Conservation (phyloP, 2,113 vertebrate species). For the Elephantulus edwardii region DNA sequence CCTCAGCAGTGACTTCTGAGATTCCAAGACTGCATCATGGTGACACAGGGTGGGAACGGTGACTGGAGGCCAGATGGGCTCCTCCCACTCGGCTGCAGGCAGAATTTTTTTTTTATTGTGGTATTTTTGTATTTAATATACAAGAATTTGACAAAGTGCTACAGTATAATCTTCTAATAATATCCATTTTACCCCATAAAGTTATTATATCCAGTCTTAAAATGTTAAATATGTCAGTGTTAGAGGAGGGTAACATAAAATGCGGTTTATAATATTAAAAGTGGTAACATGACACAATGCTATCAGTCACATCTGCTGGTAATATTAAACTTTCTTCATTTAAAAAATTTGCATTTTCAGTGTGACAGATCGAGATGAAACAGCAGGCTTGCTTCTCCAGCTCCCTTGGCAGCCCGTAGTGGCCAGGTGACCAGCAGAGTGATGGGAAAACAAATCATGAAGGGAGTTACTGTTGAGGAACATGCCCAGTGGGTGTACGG, state of each 20-base stretch:
- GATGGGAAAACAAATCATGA: slow-evolving; percentile 74
- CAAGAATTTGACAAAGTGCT: slow-evolving; percentile 83
- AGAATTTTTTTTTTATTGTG: slow-evolving; percentile 57
- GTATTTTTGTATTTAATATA: slow-evolving; percentile 83
- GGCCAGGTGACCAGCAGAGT: slow-evolving; percentile 55
- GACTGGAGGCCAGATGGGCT: fast-evolving
- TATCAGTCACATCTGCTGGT: slow-evolving; percentile 80
- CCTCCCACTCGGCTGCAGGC: slow-evolving; percentile 44
- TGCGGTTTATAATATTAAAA: slow-evolving; percentile 84
- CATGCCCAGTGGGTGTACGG: slow-evolving; percentile 62
- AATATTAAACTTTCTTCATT: slow-evolving; percentile 80
- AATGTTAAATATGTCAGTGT: slow-evolving; percentile 84
- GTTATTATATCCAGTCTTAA: slow-evolving; percentile 84
- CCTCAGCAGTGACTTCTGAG: fast-evolving
- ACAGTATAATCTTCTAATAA: slow-evolving; percentile 81
- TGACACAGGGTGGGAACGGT: fast-evolving
- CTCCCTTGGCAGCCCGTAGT: slow-evolving; percentile 73
- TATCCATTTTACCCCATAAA: slow-evolving; percentile 84
- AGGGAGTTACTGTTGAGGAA: slow-evolving; percentile 71
- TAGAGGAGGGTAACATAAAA: slow-evolving; percentile 77
- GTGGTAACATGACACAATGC: slow-evolving; percentile 74
- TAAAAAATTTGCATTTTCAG: slow-evolving; percentile 83
- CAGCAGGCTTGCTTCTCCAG: slow-evolving; percentile 33
- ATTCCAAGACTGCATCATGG: fast-evolving
- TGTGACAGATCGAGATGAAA: slow-evolving; percentile 78